A percentile compares a stretch with the other conserved stretches of the same genome.
Conservation (phyloP, 2,888 invertebrate species). For the Torymus aiolomorphi region DNA sequence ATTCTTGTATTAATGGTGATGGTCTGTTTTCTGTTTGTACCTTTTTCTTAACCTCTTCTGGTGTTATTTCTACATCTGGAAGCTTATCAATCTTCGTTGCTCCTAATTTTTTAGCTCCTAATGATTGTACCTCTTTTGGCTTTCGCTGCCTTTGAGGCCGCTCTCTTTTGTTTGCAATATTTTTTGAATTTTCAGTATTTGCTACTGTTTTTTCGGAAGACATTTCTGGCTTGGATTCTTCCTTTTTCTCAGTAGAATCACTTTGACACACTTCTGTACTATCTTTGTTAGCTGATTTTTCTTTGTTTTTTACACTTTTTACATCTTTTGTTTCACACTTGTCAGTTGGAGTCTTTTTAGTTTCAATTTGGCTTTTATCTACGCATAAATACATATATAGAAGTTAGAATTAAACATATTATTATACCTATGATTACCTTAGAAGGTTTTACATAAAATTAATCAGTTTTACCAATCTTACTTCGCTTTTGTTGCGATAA, state of each 20-base stretch:
- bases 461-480: constrained; percentile 5
- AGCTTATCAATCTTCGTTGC: constrained; percentile 58
- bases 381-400: neutral
- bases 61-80: constrained; percentile 40
- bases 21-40: constrained; percentile 24
- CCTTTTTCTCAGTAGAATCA: constrained; percentile 7
- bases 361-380: constrained; percentile 34
- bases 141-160: constrained; percentile 57
- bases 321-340: neutral
- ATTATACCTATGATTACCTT: neutral
- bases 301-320: constrained; percentile 24
- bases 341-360: neutral
- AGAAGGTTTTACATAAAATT: constrained; percentile 1
- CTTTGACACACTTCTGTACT: constrained; percentile 6
- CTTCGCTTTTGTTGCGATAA: neutral
- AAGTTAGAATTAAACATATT: neutral
- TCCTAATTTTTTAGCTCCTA: constrained; percentile 61
- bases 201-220: constrained; percentile 9
- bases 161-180: constrained; percentile 11
- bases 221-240: constrained; percentile 23
- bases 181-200: constrained; percentile 33
- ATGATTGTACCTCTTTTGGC: constrained; percentile 55
- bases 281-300: constrained; percentile 22
- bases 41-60: constrained; percentile 37
- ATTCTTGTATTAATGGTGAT: constrained; percentile 55